Evolutionary conservation across 2,888 invertebrate genomes (phyloP), one percentile per base, ranked within the genome.

Genomic region (Apeira syringaria): DNA sequence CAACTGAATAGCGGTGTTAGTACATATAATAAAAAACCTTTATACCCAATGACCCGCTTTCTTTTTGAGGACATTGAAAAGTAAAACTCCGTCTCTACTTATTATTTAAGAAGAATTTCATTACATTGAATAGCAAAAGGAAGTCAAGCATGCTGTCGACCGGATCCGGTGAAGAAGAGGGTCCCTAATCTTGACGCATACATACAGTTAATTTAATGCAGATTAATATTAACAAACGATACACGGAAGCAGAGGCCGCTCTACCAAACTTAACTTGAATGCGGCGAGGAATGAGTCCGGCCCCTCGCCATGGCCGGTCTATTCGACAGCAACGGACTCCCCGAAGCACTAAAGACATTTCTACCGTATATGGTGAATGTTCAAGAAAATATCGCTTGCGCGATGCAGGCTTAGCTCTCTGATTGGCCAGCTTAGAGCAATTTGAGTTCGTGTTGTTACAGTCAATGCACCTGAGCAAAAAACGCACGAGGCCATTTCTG

Each of bases 161-260:
- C 88, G 75, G 61, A 68, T 62, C 64, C 80, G 86, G 88, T 79
- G 59, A 69, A 71, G 87, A 88, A 87, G 88, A 88, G 87, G 88
- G 83, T 77, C 84, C 77, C 88, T 88, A 80, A 89, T 88, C 88
- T 88, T 88, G 79, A 87, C 88, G 88, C 88, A 89, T 89, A 89
- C 88, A 89, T 88, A 86, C 84, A 83, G 88, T 89, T 88, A 88
- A 87, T 75, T 88, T 88, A 84, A 88, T 77, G 60, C 74, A 81
- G 74, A 79, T 84, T 86, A 88, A 89, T 72, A 85, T 89, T 82
- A 89, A 88, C 88, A 87, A 86, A 64, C 72, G 76, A 87, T 88
- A 87, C 81, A 88, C 88, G 87, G 50, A 89, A 87, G 88, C 87
- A 88, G 87, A 83, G 79, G 74, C 88, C 85, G 26, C 85, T 86